Percentiles rank a stretch among this genome's conserved stretches.
These are phyloP conservation scores for Chromobotia macracanthus DNA, from an alignment of 2,797 vertebrate species.

Conservation along the genomic window DNA sequence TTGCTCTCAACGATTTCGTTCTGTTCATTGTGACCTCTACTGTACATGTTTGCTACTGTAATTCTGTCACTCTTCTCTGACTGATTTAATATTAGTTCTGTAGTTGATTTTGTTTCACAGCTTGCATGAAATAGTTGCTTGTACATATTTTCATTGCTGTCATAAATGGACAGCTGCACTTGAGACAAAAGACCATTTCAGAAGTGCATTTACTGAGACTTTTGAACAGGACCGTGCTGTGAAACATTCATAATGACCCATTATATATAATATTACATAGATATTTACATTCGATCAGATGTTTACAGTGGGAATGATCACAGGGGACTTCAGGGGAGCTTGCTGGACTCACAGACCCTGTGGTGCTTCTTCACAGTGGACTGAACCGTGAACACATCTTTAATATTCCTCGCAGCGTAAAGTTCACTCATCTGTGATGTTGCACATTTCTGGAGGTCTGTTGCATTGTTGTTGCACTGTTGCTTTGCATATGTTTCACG, in stretches of 20 bases:
- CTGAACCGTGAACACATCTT: slow-evolving; percentile 19
- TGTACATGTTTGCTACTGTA: slow-evolving; percentile 1
- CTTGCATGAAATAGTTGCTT: slow-evolving; percentile 29
- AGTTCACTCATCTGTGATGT: slow-evolving; percentile 33
- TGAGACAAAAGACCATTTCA: slow-evolving; percentile 17
- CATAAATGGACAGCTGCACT: slow-evolving; percentile 2
- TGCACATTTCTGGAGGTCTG: slow-evolving; percentile 38
- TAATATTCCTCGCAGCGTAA: slow-evolving; percentile 37
- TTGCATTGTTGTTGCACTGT: not conserved
- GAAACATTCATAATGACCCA: not conserved
- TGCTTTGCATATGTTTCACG: slow-evolving; percentile 29
- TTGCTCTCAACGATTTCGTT: not conserved
- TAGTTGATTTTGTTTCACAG: not conserved
- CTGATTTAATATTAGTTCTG: slow-evolving; percentile 20
- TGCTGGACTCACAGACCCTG: slow-evolving; percentile 26
- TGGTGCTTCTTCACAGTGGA: not conserved
- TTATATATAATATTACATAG: not conserved
- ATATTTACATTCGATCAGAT: slow-evolving; percentile 28
- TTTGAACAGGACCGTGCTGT: not conserved
- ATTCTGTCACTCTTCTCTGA: not conserved
- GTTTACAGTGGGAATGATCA: slow-evolving; percentile 42
- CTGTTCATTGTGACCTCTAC: not conserved
- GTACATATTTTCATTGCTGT: slow-evolving; percentile 15
- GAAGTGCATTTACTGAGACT: not conserved
- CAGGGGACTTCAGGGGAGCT: not conserved